Evolutionary conservation across 2,797 vertebrate species (phyloP).

Genomic region (Mormyrus hasselquistii): DNA sequence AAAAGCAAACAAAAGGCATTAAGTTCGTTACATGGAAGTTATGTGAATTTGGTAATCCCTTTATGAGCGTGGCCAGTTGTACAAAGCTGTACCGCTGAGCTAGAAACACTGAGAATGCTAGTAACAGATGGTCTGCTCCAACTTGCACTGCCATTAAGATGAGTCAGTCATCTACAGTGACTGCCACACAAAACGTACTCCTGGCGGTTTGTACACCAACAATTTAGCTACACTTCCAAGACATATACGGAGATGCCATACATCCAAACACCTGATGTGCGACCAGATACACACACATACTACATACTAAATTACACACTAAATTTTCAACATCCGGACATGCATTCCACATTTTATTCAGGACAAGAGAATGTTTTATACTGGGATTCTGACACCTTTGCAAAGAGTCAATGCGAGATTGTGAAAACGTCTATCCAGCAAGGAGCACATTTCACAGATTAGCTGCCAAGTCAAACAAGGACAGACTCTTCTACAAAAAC

Average conservation of each 20-base stretch:
- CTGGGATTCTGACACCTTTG: not conserved
- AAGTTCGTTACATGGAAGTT: conserved; percentile 25
- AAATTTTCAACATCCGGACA: not conserved
- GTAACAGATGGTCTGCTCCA: not conserved
- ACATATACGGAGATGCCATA: not conserved
- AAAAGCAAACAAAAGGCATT: not conserved
- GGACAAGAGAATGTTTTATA: not conserved
- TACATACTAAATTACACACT: not conserved
- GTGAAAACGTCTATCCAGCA: not conserved
- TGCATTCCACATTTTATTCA: not conserved
- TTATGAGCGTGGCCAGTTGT: conserved; percentile 13
- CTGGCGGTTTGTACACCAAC: not conserved
- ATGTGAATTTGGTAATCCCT: conserved; percentile 26
- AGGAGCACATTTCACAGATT: not conserved
- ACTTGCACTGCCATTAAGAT: not conserved
- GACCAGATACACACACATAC: not conserved
- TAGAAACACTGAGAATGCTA: conserved; percentile 14
- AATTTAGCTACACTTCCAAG: not conserved
- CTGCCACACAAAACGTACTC: not conserved
- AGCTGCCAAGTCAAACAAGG: not conserved
- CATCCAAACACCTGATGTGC: not conserved
- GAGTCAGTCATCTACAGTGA: not conserved
- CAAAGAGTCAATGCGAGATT: not conserved
- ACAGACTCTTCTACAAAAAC: not conserved
- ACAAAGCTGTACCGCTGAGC: conserved; percentile 5